Conservation (phyloP, 2,113 vertebrate species). For the Pelobates fuscus region DNA sequence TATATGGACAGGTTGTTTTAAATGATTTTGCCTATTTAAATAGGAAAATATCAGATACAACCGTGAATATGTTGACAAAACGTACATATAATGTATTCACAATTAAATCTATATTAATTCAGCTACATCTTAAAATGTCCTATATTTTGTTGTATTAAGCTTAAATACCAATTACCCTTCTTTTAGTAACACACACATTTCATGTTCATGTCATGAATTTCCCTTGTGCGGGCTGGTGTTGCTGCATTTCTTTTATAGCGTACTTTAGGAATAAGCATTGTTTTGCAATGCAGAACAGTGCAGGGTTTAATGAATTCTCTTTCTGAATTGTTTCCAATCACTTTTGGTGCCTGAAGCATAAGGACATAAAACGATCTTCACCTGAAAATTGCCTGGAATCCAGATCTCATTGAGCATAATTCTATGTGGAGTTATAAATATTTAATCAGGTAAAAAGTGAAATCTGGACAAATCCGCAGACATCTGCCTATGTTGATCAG, state of each 20-base stretch:
- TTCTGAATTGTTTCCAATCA: neutral
- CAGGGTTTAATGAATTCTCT: neutral
- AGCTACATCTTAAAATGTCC: no score
- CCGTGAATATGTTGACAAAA: no score
- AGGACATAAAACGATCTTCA: constrained; percentile 17
- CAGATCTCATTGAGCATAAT: constrained; percentile 10
- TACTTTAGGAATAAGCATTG: constrained; percentile 7
- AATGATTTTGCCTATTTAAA: no score
- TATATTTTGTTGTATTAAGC: no score
- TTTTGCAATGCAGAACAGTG: constrained; percentile 14
- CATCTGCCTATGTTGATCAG: constrained; percentile 3
- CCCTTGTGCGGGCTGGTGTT: neutral
- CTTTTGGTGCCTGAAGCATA: constrained; percentile 4
- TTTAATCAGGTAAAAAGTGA: constrained; percentile 13
- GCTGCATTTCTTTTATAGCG: constrained; percentile 10
- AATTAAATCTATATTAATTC: no score
- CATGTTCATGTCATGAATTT: no score
- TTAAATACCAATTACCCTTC: no score
- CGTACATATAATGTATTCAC: no score
- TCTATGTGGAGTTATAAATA: constrained; percentile 10
- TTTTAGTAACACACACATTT: no score
- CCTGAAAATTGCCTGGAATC: constrained; percentile 7
- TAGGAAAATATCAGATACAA: no score
- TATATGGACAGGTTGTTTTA: no score
- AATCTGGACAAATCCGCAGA: constrained; percentile 8